These are phyloP conservation scores for Rhizomys pruinosus DNA, from an alignment of 2,113 vertebrate species.

Conservation along the genomic window DNA sequence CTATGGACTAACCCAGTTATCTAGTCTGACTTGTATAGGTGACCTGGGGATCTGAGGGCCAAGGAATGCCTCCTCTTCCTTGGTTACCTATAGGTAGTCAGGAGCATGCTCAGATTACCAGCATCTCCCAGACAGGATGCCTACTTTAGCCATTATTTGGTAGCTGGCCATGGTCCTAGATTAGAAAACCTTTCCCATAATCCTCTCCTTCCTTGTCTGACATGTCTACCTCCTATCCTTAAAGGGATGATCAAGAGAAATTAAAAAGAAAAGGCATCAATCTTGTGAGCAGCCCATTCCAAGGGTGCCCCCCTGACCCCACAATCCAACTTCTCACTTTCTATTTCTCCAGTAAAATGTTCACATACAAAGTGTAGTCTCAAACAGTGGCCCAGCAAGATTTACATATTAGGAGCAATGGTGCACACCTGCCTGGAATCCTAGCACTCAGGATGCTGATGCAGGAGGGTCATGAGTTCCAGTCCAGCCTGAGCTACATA, in stretches of 20 bases:
- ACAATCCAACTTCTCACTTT: neutral
- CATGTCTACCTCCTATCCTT: neutral
- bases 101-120: neutral
- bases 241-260: neutral
- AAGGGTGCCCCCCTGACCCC: neutral
- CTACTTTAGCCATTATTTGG: neutral
- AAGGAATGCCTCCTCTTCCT: neutral
- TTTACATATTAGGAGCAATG: neutral
- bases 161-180: too few species aligned
- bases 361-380: neutral
- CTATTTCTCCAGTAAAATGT: neutral
- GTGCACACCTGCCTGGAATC: too few species aligned
- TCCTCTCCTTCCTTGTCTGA: too few species aligned
- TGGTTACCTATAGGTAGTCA: neutral
- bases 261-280: neutral
- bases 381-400: neutral
- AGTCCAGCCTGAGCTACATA: too few species aligned
- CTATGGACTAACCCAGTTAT: neutral
- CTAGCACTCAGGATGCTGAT: too few species aligned
- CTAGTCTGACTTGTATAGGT: neutral
- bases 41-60: neutral
- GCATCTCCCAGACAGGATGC: neutral
- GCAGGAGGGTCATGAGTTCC: too few species aligned
- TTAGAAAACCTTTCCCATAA: too few species aligned
- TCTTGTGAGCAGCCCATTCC: neutral